Evolutionary conservation across 1,140 invertebrate genomes (phyloP), one percentile per base, ranked within the genome.

Genomic region (Holcopasites calliopsidis): DNA sequence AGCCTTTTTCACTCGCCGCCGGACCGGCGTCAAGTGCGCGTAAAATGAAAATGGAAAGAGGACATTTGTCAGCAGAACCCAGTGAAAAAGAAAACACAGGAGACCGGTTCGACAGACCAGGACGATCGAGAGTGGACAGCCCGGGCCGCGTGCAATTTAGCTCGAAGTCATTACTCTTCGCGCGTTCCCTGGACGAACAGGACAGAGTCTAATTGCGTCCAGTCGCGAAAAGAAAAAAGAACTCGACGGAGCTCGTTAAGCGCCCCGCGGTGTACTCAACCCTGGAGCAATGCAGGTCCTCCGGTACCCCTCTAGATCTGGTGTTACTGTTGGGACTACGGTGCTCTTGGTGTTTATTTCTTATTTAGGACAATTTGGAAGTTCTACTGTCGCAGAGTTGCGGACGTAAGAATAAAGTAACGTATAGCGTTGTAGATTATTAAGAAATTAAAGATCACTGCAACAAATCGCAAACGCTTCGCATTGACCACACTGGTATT

Each of bases 131-230:
- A 58, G 75, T 65, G 77, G 72, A 52, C 80, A 73, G 57, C 40
- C 58, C 50, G 64, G 69, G 33, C 58, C 69, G 58, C 69, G 81
- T 54, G 80, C 77, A 83, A 83, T 83, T 83, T 76, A 83, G 66
- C 80, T 23, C 68, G 64, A 61, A 66, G 77, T 57, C 82, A 83
- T 83, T 75, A 83, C 68, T 83, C 82, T 83, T 82, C 71, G 66
- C 77, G 77, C 77, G 71, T 79, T 72, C 80, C 72, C 79, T 83
- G 68, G 71, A 66, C 76, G 68, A 83, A 82, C 80, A 76, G 72
- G 82, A 83, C 81, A 83, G 80, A 82, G 81, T 83, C 81, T 83
- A 83, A 83, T 83, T 83, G 80, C 82, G 77, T 79, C 80, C 76
- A 83, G 72, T 47, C 55, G 52, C 16, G n/a, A n/a, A n/a, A 61